Evolutionary conservation across 2,797 vertebrate genomes (phyloP).

Genomic region (Saxicola maurus): DNA sequence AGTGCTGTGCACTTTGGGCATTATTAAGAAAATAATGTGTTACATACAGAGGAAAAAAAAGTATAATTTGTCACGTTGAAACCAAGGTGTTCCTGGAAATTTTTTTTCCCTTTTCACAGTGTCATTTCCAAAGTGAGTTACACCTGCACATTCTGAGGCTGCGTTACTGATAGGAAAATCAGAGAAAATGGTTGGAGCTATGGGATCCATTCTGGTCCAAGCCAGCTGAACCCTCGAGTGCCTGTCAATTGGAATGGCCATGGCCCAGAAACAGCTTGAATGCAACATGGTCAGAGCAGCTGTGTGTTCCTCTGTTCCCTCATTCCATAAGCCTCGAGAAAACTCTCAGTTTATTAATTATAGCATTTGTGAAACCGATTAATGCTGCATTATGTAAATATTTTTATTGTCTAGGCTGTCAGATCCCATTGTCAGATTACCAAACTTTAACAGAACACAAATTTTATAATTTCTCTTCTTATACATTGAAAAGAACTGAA

Average conservation of each 20-base stretch:
- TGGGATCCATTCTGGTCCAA: background rate
- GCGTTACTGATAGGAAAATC: background rate
- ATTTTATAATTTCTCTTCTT: background rate
- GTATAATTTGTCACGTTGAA: background rate
- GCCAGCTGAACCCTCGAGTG: background rate
- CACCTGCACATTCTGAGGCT: background rate
- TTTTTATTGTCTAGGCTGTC: background rate
- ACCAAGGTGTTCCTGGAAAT: background rate
- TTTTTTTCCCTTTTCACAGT: background rate
- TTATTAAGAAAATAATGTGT: background rate
- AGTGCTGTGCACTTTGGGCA: background rate
- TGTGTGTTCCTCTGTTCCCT: background rate
- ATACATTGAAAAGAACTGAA: background rate
- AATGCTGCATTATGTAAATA: background rate
- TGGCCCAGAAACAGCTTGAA: background rate
- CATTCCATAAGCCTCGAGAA: background rate
- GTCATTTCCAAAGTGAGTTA: background rate
- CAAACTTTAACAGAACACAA: background rate
- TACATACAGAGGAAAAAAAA: background rate
- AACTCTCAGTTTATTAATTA: background rate
- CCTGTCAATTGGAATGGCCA: background rate
- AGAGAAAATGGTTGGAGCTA: background rate
- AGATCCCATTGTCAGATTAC: background rate
- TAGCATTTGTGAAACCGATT: background rate
- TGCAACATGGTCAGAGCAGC: background rate